Conservation (phyloP, 1,140 invertebrate species). For the Orchestia grillus region DNA sequence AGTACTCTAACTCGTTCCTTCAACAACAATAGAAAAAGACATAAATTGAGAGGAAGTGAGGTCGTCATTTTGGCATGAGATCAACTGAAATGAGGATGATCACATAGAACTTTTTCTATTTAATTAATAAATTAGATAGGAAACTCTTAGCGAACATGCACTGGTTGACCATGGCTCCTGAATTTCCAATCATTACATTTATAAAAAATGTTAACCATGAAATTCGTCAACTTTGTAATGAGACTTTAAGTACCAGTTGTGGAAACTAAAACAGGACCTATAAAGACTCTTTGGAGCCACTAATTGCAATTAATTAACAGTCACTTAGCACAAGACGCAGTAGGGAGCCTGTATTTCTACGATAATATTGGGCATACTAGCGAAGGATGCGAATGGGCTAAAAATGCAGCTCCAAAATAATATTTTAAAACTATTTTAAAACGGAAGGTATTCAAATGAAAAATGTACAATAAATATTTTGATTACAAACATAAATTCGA, state of each 20-base stretch:
- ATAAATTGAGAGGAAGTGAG: background rate
- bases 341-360: background rate
- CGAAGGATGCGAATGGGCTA: background rate
- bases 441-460: background rate
- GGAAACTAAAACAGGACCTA: background rate
- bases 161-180: background rate
- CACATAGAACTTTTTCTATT: background rate
- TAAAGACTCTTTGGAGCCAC: background rate
- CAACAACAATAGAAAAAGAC: background rate
- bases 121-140: slow-evolving; percentile 3
- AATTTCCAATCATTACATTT: background rate
- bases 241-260: background rate
- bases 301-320: background rate
- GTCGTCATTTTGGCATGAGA: background rate
- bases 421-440: background rate
- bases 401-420: background rate
- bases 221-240: background rate
- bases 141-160: background rate
- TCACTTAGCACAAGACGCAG: background rate
- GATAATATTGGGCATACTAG: background rate
- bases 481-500: background rate
- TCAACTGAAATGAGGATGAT: background rate
- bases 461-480: background rate
- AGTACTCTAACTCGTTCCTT: background rate
- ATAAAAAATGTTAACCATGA: background rate